Evolutionary conservation across 2,888 invertebrate species (phyloP).

Genomic region (Odontocolon sp.): DNA sequence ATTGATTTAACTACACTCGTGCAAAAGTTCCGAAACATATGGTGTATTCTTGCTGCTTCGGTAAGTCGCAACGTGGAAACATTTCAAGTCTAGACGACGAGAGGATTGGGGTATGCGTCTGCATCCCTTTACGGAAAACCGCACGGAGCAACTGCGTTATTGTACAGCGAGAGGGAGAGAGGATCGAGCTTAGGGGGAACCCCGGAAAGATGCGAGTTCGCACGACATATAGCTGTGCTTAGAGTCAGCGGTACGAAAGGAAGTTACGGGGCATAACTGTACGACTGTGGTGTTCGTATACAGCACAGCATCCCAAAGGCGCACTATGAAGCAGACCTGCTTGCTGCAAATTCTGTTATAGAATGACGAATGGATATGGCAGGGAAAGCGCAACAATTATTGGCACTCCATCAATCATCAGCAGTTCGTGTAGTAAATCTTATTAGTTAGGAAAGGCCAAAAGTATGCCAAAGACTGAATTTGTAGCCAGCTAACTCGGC

Average conservation of each 20-base stretch:
- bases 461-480: no score
- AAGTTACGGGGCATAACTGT: not conserved
- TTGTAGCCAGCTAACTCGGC: no score
- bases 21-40: not conserved
- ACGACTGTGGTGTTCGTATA: not conserved
- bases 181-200: slow-evolving; percentile 3
- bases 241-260: slow-evolving; percentile 41
- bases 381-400: no score
- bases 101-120: slow-evolving; percentile 4
- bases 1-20: no score
- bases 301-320: not conserved
- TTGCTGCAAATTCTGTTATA: no score
- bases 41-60: not conserved
- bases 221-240: slow-evolving; percentile 16
- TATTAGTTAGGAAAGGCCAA: no score
- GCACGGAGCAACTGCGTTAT: not conserved
- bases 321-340: no score
- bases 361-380: no score
- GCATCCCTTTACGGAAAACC: slow-evolving; percentile 1
- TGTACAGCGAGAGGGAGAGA: not conserved
- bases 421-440: no score
- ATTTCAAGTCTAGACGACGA: not conserved
- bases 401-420: no score
- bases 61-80: not conserved
- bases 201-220: slow-evolving; percentile 43